Evolutionary conservation across 2,888 invertebrate species (phyloP).

Genomic region (Metacarcinus magister): DNA sequence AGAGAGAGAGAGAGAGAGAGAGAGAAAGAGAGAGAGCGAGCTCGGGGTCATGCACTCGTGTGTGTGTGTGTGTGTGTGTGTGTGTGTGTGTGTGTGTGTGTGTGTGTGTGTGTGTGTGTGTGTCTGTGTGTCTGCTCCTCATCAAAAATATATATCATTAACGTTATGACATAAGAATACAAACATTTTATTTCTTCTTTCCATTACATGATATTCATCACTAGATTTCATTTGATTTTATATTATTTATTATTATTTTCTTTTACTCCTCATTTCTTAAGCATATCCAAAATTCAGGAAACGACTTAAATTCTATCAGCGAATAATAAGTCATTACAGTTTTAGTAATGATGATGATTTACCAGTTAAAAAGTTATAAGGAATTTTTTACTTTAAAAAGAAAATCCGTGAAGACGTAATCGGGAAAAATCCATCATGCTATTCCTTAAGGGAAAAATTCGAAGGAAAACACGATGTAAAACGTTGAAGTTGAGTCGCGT

Average conservation of each 20-base stretch:
- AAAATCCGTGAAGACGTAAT: not conserved
- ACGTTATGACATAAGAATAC: not conserved
- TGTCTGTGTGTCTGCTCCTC: not conserved
- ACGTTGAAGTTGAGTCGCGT: not conserved
- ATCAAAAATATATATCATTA: not conserved
- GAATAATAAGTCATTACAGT: not conserved
- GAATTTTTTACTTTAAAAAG: not conserved
- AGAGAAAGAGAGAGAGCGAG: not conserved
- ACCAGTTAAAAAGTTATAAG: too few relatives aligned
- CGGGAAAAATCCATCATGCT: not conserved
- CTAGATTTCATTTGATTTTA: too few relatives aligned
- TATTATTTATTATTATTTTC: not conserved
- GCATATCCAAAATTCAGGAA: not conserved
- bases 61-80: too few relatives aligned
- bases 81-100: too few relatives aligned
- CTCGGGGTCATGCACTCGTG: too few relatives aligned
- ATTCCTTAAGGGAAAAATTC: not conserved
- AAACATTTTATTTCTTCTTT: not conserved
- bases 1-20: constrained; percentile 11
- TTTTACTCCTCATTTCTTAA: not conserved
- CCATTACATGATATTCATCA: not conserved
- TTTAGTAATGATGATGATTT: not conserved
- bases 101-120: too few relatives aligned
- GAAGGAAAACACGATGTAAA: not conserved
- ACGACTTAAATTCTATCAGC: not conserved